Evolutionary conservation across 2,797 vertebrate species (phyloP).

Genomic region (Aldrovandia affinis): DNA sequence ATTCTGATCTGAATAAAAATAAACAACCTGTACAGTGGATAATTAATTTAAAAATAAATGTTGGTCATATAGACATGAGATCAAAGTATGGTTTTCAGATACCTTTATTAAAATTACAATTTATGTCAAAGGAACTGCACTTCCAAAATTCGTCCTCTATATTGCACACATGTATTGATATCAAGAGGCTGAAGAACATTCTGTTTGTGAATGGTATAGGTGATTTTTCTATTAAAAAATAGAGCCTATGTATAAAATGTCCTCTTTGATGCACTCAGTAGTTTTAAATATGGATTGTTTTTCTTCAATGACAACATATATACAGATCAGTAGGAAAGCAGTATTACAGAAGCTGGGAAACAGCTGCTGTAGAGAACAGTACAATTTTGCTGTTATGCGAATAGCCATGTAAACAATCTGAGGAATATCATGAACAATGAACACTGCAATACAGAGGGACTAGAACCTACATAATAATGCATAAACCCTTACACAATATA

Average conservation of each 20-base stretch:
- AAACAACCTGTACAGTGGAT: background rate
- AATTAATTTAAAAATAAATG: background rate
- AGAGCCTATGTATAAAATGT: constrained; percentile 79
- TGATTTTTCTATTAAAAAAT: constrained; percentile 69
- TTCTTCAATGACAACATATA: constrained; percentile 57
- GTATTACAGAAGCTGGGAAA: constrained; percentile 18
- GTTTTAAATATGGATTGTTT: constrained; percentile 55
- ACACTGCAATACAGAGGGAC: constrained; percentile 23
- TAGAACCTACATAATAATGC: constrained; percentile 41
- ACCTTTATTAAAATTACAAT: constrained; percentile 59
- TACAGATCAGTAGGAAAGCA: constrained; percentile 52
- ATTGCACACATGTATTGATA: constrained; percentile 73
- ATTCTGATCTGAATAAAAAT: background rate
- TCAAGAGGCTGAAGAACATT: constrained; percentile 62
- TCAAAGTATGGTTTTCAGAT: constrained; percentile 30
- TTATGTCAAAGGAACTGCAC: constrained; percentile 36
- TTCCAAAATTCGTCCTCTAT: constrained; percentile 54
- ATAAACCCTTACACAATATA: constrained; percentile 58
- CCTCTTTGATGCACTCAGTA: constrained; percentile 73
- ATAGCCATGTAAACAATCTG: constrained; percentile 24
- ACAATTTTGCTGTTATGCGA: constrained; percentile 18
- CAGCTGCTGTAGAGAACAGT: constrained; percentile 6
- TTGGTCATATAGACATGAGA: background rate
- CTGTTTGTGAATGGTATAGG: constrained; percentile 57
- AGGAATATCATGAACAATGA: constrained; percentile 22